Conservation (phyloP, 2,113 vertebrate species). For the Clarias gariepinus region DNA sequence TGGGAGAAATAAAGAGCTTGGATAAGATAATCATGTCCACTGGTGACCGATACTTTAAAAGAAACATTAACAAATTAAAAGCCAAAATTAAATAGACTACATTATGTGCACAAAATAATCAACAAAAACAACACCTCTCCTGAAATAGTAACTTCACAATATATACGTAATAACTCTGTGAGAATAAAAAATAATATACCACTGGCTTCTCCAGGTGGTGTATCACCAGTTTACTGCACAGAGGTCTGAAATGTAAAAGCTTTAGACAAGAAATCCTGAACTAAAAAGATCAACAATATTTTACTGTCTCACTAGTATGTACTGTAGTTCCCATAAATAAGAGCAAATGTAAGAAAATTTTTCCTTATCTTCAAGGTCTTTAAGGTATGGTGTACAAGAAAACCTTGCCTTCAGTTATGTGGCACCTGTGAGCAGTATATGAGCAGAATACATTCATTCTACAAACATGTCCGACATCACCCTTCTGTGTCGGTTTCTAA, state of each 20-base stretch:
- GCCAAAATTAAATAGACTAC: background rate
- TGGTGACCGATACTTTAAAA: background rate
- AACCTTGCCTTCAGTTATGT: background rate
- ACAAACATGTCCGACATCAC: background rate
- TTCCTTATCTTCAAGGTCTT: background rate
- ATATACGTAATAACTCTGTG: background rate
- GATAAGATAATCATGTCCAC: slow-evolving; percentile 11
- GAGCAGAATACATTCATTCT: background rate
- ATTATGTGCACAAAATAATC: background rate
- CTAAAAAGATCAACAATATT: background rate
- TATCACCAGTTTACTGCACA: slow-evolving; percentile 37
- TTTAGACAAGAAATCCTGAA: slow-evolving; percentile 12
- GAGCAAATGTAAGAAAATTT: background rate
- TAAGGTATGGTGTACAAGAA: background rate
- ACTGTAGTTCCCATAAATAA: background rate
- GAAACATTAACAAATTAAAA: slow-evolving; percentile 8
- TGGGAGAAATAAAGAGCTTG: slow-evolving; percentile 21
- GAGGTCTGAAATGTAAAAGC: slow-evolving; percentile 33
- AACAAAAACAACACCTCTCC: background rate
- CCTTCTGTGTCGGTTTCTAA: background rate
- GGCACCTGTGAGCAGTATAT: background rate
- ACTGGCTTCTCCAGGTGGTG: slow-evolving; percentile 9
- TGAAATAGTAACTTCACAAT: background rate
- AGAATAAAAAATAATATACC: background rate
- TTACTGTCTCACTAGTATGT: background rate